Evolutionary conservation across 2,888 invertebrate species (phyloP), one percentile per base, ranked within the genome.

Genomic region (Eumacrocentrus americanus): DNA sequence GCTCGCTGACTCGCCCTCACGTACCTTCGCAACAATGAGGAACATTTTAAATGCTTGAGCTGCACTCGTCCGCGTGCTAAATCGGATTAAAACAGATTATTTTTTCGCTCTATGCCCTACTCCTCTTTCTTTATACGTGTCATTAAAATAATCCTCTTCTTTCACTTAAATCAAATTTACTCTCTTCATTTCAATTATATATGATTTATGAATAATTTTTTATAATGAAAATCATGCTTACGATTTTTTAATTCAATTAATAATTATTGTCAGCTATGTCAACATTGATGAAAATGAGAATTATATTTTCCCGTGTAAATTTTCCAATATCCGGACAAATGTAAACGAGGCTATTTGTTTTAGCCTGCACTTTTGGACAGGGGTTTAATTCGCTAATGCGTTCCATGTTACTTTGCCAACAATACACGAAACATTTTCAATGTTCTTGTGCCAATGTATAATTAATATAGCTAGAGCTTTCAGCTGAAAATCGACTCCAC

Each of bases 381-480:
- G 12, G 50, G 40, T 58, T 55, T 63, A 65, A 65, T 65, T 61
- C 55, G 44, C 65, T 65, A 65, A 65, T 65, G 65, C 51, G 61
- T 57, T 44, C 50, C 52, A 61, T 18, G 57, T 63, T 51, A 47
- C 14, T 56, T 46, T 52, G 61, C 60, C 59, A 61, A 59, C 61
- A 52, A 54, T 52, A 38, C 25, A 22, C 9, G n/a, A 16, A 9
- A 16, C 29, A 52, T 60, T 58, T 46, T 29, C 50, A 52, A 57
- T 57, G 16, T 40, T 40, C 9, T 35, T 35, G 2, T 35, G 2
- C n/a, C 12, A n/a, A 12, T 37, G 37, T 12, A 37, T 3, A n/a
- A 37, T 12, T 12, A 14, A n/a, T 37, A 5, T 14, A 2, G 12
- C 16, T n/a, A 25, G 12, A 38, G 18, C 51, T 48, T 22, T 25